Percentiles rank a stretch among this genome's conserved stretches.
Conservation (phyloP, 2,113 vertebrate species). For the Quiscalus mexicanus region DNA sequence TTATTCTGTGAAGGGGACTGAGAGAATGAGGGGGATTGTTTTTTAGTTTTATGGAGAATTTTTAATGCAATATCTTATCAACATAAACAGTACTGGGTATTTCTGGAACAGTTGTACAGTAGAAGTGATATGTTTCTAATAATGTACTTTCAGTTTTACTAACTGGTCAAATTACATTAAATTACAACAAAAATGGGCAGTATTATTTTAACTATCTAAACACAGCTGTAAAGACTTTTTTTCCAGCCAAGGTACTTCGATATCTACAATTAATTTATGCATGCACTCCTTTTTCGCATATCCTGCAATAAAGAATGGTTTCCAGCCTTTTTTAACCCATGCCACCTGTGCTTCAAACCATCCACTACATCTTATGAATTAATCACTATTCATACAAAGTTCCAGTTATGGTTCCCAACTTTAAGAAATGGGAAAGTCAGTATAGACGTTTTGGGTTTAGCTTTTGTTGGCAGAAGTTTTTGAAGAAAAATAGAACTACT, state of each 20-base stretch:
- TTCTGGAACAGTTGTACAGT: not conserved
- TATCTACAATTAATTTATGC: not conserved
- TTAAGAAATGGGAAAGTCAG: not conserved
- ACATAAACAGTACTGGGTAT: not conserved
- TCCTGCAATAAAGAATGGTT: not conserved
- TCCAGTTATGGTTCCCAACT: not conserved
- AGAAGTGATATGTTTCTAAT: not conserved
- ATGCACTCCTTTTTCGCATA: not conserved
- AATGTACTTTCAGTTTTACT: not conserved
- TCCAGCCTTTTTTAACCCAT: not conserved
- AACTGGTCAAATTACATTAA: not conserved
- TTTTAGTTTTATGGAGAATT: not conserved
- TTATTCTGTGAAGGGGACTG: not conserved
- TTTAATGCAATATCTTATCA: not conserved
- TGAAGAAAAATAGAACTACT: not conserved
- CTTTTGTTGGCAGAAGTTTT: not conserved
- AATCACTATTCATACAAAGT: not conserved
- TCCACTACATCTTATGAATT: not conserved
- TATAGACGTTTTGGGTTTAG: not conserved
- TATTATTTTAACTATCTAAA: conserved; percentile 29
- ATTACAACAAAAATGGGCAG: not conserved
- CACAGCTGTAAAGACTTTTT: conserved; percentile 1
- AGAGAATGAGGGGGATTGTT: not conserved
- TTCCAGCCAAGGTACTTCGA: not conserved
- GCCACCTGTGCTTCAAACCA: not conserved